Evolutionary conservation across 2,113 vertebrate species (phyloP), one percentile per base, ranked within the genome.

Genomic region (Brachypteracias leptosomus): DNA sequence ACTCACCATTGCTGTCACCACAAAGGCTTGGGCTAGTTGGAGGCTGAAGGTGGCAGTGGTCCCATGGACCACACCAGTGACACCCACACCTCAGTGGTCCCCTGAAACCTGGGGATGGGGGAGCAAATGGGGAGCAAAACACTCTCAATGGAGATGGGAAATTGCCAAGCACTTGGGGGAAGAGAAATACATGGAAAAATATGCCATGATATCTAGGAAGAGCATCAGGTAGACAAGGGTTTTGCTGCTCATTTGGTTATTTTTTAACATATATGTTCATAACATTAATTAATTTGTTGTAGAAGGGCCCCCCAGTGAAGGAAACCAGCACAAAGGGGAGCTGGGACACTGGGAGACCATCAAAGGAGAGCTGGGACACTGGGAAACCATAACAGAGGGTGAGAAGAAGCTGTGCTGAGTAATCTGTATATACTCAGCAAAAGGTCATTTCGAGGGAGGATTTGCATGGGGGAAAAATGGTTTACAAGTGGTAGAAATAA

Each of bases 401-500:
- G 57, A 44, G 73, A 89, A 57, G 74, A 63, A 33, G 70, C 61
- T 25, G 85, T 21, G 25, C 49, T 93, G 90, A 93, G 71, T 79
- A 85, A 93, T 93, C 49, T 85, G 92, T 78, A 20, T 79, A 82
- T 11, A 85, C 13, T 31, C 2, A 8, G 71, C 68, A 40, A 93
- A 85, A 94, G 72, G 83, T 88, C 85, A 44, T 44, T 83, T 18
- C 11, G 67, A 86, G 67, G 42, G 51, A 83, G 67, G 55, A 83
- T 44, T 20, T 77, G 19, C 36, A 24, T 0, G 3, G 40, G 49
- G 11, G 3, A 22, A 65, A 83, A 83, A 76, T 35, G 38, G 72
- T 84, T 97, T 90, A 84, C 72, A 67, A 89, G 54, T 2, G 71
- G 55, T 9, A 71, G 62, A 90, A 88, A 75, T 83, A 94, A 96